Percentiles rank a stretch among this genome's conserved stretches.
These are phyloP conservation scores for Halichoeres trimaculatus DNA, from an alignment of 2,113 vertebrate species.

Conservation along the genomic window DNA sequence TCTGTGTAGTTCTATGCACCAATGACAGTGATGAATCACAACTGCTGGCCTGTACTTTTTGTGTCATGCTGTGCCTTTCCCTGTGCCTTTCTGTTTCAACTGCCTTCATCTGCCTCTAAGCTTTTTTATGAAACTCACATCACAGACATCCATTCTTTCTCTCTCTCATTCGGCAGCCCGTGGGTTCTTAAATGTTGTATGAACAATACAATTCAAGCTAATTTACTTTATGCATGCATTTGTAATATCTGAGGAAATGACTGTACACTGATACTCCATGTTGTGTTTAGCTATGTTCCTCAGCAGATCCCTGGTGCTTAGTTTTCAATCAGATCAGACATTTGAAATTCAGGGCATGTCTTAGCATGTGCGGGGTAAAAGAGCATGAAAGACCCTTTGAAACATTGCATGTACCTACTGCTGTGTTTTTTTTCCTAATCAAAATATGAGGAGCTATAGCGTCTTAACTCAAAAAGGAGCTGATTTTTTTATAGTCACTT, in stretches of 20 bases:
- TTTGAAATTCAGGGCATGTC: not conserved
- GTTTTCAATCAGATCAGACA: not conserved
- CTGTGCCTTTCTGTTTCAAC: constrained; percentile 25
- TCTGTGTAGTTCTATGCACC: constrained; percentile 26
- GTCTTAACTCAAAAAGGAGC: too few species aligned
- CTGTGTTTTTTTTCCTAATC: constrained; percentile 2
- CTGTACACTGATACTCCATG: not conserved
- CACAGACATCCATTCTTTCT: not conserved
- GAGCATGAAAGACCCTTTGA: not conserved
- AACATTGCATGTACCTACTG: not conserved
- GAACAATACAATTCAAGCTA: too few species aligned
- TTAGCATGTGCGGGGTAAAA: not conserved
- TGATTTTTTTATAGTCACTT: too few species aligned
- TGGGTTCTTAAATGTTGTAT: not conserved
- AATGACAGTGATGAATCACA: constrained; percentile 49
- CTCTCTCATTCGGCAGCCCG: not conserved
- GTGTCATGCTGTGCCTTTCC: constrained; percentile 27
- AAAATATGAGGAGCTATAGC: not conserved
- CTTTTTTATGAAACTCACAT: constrained; percentile 15
- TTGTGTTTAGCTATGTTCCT: not conserved
- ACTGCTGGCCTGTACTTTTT: constrained; percentile 25
- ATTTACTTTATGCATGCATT: not conserved
- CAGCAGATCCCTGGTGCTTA: not conserved
- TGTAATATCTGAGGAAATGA: not conserved
- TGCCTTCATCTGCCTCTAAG: constrained; percentile 40